A percentile compares a stretch with the other conserved stretches of the same genome.
These are phyloP conservation scores for Conger conger DNA, from an alignment of 2,113 vertebrate species.

Conservation along the genomic window DNA sequence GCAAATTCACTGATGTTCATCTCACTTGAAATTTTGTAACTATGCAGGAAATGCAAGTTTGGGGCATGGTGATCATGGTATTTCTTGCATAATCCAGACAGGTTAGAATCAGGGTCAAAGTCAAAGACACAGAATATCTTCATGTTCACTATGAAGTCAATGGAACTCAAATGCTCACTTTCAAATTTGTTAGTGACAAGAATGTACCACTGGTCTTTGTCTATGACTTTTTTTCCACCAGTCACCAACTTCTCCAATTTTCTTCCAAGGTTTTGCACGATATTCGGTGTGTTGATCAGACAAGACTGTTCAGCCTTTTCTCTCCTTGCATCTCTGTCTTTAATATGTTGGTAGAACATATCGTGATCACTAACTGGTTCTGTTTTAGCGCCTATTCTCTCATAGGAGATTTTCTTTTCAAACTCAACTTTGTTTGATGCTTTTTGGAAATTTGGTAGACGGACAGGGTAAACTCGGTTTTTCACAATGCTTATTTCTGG, in stretches of 20 bases:
- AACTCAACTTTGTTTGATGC: slow-evolving; percentile 56
- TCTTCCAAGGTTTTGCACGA: slow-evolving; percentile 63
- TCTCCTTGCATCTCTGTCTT: slow-evolving; percentile 65
- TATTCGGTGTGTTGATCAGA: slow-evolving; percentile 28
- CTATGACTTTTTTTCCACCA: slow-evolving; percentile 72
- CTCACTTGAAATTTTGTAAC: slow-evolving; percentile 59
- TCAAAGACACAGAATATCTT: slow-evolving; percentile 80
- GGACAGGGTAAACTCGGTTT: slow-evolving; percentile 58
- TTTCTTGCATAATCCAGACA: slow-evolving; percentile 67
- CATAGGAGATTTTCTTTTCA: slow-evolving; percentile 57
- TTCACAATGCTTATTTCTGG: slow-evolving; percentile 61
- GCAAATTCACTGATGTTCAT: slow-evolving; percentile 51
- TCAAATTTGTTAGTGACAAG: slow-evolving; percentile 73
- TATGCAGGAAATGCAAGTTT: slow-evolving; percentile 68
- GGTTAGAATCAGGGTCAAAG: slow-evolving; percentile 76
- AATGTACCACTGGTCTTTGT: slow-evolving; percentile 73
- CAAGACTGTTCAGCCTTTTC: slow-evolving; percentile 62
- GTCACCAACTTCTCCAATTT: slow-evolving; percentile 71
- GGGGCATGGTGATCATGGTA: slow-evolving; percentile 64
- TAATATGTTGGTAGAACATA: slow-evolving; percentile 57
- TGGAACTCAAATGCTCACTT: slow-evolving; percentile 57
- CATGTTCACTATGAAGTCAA: slow-evolving; percentile 71
- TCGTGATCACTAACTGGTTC: slow-evolving; percentile 56
- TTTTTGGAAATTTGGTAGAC: slow-evolving; percentile 71
- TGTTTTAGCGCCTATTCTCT: slow-evolving; percentile 72